phyloP scores from a whole-genome alignment of 2,797 vertebrate genomes.

The Poecilia gillii region DNA sequence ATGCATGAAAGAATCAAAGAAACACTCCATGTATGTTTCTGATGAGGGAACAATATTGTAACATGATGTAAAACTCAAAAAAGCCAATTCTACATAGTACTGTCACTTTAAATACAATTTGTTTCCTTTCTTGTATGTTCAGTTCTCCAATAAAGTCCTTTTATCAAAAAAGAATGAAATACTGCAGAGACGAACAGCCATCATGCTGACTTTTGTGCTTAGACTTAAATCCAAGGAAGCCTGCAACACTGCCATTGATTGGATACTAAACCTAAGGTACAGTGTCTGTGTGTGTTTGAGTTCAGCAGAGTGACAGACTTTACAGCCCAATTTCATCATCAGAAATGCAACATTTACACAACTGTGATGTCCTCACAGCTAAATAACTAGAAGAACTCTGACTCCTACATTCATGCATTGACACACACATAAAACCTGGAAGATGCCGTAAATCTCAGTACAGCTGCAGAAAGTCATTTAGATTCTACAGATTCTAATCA shows the following conservation, averaged over 20 bases:
- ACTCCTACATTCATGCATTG: constrained; percentile 1
- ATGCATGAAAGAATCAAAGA: too few species aligned
- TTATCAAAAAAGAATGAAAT: background rate
- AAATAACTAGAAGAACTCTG: background rate
- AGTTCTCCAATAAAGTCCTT: background rate
- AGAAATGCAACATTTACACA: constrained; percentile 3
- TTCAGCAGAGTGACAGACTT: background rate
- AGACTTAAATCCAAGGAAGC: background rate
- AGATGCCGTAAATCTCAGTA: background rate
- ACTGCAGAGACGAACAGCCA: background rate
- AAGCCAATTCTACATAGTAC: too few species aligned
- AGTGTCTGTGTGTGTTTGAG: background rate
- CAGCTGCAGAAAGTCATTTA: background rate
- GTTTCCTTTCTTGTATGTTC: background rate
- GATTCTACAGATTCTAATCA: background rate
- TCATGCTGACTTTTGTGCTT: background rate
- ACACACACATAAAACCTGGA: constrained; percentile 9
- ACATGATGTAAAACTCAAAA: too few species aligned
- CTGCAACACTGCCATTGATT: background rate
- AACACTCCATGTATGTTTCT: too few species aligned
- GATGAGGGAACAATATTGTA: too few species aligned
- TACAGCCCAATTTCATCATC: constrained; percentile 17
- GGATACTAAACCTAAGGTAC: background rate
- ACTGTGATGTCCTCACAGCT: background rate
- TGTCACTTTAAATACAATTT: too few species aligned